Percentiles rank a stretch among this genome's conserved stretches.
Evolutionary conservation across 2,888 invertebrate genomes (phyloP).

Genomic region (Neoascia interrupta): DNA sequence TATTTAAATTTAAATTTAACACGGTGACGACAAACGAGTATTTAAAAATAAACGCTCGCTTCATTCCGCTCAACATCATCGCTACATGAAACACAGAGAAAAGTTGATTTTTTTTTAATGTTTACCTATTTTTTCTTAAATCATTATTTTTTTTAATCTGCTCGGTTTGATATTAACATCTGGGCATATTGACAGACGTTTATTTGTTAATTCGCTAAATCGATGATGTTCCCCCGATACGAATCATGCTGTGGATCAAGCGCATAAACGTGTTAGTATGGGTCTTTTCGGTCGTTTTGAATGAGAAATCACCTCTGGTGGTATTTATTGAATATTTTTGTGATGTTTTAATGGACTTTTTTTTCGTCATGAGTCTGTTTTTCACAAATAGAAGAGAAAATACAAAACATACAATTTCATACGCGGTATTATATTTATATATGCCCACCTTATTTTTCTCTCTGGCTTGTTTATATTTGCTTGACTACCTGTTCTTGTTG

Average conservation of each 20-base stretch:
- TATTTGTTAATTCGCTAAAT: slow-evolving; percentile 64
- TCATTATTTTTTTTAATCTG: slow-evolving; percentile 8
- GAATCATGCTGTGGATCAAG: background rate
- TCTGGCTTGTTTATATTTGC: slow-evolving; percentile 40
- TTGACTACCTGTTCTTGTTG: slow-evolving; percentile 51
- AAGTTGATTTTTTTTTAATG: too few relatives aligned
- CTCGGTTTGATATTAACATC: slow-evolving; percentile 24
- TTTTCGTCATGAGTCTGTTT: slow-evolving; percentile 25
- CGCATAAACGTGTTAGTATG: background rate
- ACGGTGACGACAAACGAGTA: slow-evolving; percentile 40
- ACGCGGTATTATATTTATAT: too few relatives aligned
- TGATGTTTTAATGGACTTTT: slow-evolving; percentile 62
- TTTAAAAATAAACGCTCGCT: slow-evolving; percentile 41
- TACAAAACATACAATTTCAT: too few relatives aligned
- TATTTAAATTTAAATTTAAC: slow-evolving; percentile 15
- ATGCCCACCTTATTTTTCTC: background rate
- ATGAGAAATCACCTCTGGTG: slow-evolving; percentile 54
- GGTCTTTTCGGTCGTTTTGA: slow-evolving; percentile 6
- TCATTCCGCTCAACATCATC: slow-evolving; percentile 9
- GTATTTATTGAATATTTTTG: slow-evolving; percentile 61
- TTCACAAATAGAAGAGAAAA: background rate
- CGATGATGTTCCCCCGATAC: slow-evolving; percentile 38
- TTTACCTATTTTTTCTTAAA: background rate
- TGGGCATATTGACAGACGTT: slow-evolving; percentile 52
- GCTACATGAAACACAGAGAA: too few relatives aligned